Evolutionary conservation across 2,888 invertebrate genomes (phyloP).

Genomic region (Oxycera nigricornis): DNA sequence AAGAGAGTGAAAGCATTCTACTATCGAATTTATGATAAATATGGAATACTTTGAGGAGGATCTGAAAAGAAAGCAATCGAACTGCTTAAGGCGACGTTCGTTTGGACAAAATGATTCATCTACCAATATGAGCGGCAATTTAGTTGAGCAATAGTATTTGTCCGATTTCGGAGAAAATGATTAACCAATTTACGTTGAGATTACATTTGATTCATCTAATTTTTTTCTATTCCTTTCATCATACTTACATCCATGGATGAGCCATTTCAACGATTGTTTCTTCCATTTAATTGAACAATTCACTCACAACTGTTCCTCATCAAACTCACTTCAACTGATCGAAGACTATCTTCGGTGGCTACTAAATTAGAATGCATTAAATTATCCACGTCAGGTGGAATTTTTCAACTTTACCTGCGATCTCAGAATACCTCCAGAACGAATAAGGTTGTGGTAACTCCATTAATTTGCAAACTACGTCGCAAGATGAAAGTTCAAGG

Average conservation of each 20-base stretch:
- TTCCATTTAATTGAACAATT: neutral
- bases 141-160: neutral
- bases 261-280: too few species aligned
- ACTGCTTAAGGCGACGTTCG: neutral
- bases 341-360: neutral
- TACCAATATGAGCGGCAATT: neutral
- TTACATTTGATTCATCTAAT: too few species aligned
- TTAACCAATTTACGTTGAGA: too few species aligned
- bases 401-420: neutral
- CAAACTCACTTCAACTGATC: neutral
- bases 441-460: constrained; percentile 11
- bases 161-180: too few species aligned
- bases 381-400: neutral
- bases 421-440: neutral
- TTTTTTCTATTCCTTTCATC: too few species aligned
- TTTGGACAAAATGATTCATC: neutral
- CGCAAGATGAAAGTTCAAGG: neutral
- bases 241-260: too few species aligned
- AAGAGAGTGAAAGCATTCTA: too few species aligned
- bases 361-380: neutral
- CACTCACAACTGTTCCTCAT: neutral
- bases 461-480: constrained; percentile 17
- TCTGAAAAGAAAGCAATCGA: neutral
- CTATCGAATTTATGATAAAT: too few species aligned
- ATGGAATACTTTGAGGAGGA: too few species aligned